These are phyloP conservation scores for Neoniphon sammara DNA, from an alignment of 2,797 vertebrate genomes.

Conservation along the genomic window DNA sequence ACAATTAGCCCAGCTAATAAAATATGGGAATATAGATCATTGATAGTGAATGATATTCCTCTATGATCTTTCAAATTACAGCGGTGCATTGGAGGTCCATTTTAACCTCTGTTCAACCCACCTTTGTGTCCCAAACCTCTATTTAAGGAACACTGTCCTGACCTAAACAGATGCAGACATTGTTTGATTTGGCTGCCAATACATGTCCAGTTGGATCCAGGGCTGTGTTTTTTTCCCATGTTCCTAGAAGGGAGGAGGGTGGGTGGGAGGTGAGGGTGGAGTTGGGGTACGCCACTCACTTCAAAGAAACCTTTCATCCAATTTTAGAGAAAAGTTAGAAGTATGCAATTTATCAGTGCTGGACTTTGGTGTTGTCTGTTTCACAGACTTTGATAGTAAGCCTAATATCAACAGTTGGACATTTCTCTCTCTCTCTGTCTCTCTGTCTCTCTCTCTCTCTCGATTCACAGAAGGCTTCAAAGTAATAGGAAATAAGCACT, in stretches of 20 bases:
- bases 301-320: conserved; percentile 60
- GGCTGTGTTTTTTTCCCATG: conserved; percentile 47
- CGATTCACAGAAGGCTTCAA: background rate
- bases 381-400: background rate
- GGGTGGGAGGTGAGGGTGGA: background rate
- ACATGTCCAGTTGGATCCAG: conserved; percentile 51
- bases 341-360: conserved; percentile 26
- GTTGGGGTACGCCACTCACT: conserved; percentile 43
- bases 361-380: conserved; percentile 19
- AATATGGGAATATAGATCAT: too few species aligned
- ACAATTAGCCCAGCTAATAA: too few species aligned
- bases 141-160: conserved; percentile 39
- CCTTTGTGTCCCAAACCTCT: conserved; percentile 20
- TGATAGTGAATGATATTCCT: background rate
- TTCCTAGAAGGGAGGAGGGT: conserved; percentile 38
- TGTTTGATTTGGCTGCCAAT: conserved; percentile 68
- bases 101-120: background rate
- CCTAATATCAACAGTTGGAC: background rate
- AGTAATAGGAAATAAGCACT: background rate
- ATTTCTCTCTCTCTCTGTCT: background rate
- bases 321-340: conserved; percentile 40
- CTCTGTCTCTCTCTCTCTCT: background rate
- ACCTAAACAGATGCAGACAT: conserved; percentile 66
- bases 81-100: background rate
- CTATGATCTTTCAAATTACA: too few species aligned